Percentiles rank a stretch among this genome's conserved stretches.
Evolutionary conservation across 2,888 invertebrate genomes (phyloP).

Genomic region (Rhogogaster chlorosoma): DNA sequence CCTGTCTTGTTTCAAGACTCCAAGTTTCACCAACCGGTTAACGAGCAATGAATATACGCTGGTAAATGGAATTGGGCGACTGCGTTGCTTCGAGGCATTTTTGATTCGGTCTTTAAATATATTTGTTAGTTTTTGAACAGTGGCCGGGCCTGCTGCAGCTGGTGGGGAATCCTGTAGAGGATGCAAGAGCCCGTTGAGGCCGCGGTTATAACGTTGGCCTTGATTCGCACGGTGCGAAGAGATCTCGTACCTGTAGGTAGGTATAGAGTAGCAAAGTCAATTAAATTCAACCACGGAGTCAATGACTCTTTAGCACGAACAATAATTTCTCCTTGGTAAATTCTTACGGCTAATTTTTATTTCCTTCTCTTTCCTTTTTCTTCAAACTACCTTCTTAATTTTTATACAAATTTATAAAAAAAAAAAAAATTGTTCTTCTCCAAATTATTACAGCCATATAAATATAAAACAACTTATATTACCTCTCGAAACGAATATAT

Average conservation of each 20-base stretch:
- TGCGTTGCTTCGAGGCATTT: not conserved
- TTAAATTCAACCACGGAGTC: conserved; percentile 72
- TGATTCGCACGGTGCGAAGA: conserved; percentile 46
- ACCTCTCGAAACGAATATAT: too few relatives aligned
- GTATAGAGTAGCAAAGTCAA: conserved; percentile 60
- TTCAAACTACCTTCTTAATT: too few relatives aligned
- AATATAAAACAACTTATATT: too few relatives aligned
- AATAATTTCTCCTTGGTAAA: conserved; percentile 60
- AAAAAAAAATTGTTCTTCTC: too few relatives aligned
- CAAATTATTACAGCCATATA: too few relatives aligned
- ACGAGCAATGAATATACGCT: too few relatives aligned
- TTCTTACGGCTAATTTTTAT: not conserved
- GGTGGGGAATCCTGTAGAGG: not conserved
- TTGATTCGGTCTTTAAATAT: not conserved
- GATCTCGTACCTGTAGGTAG: conserved; percentile 31
- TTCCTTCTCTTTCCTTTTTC: not conserved
- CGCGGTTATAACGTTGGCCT: conserved; percentile 42
- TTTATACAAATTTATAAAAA: too few relatives aligned
- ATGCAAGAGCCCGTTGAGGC: not conserved
- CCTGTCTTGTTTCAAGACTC: not conserved
- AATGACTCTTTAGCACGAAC: conserved; percentile 66
- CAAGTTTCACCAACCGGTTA: not conserved
- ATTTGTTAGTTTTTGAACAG: not conserved
- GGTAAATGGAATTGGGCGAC: not conserved
- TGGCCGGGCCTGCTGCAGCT: not conserved